Evolutionary conservation across 2,113 vertebrate species (phyloP).

Genomic region (Neofelis nebulosa): DNA sequence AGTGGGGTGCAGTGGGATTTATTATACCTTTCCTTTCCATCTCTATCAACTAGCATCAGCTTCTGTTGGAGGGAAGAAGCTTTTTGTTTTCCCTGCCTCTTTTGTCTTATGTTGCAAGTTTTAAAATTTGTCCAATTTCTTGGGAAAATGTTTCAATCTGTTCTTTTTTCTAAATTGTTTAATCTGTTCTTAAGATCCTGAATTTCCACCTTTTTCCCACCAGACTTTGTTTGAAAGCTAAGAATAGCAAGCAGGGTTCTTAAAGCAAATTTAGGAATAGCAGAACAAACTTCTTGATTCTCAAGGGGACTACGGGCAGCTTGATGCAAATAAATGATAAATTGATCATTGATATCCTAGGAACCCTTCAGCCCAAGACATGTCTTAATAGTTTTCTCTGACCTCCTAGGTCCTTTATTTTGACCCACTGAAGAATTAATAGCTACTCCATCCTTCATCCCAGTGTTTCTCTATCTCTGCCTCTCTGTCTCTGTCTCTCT

Average conservation of each 20-base stretch:
- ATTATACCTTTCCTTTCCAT: not conserved
- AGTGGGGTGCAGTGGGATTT: not conserved
- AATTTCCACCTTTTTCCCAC: conserved; percentile 54
- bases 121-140: conserved; percentile 14
- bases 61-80: not conserved
- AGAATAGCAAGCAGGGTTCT: conserved; percentile 53
- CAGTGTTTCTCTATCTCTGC: not conserved
- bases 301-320: not conserved
- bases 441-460: not conserved
- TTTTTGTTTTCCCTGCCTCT: not conserved
- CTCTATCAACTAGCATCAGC: not conserved
- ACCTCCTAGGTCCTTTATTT: not conserved
- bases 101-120: not conserved
- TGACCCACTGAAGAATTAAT: conserved; percentile 8
- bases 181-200: conserved; percentile 60
- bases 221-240: conserved; percentile 57
- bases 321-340: conserved; percentile 37
- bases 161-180: conserved; percentile 47
- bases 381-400: not conserved
- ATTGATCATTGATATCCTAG: not conserved
- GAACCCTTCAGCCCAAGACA: not conserved
- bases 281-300: conserved; percentile 63
- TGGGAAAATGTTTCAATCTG: conserved; percentile 37
- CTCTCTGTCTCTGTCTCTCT: not conserved
- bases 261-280: conserved; percentile 48